A percentile compares a stretch with the other conserved stretches of the same genome.
Conservation (phyloP, 30 jellyfish, hydroid and myxozoan genomes). For the Pelagia noctiluca region DNA sequence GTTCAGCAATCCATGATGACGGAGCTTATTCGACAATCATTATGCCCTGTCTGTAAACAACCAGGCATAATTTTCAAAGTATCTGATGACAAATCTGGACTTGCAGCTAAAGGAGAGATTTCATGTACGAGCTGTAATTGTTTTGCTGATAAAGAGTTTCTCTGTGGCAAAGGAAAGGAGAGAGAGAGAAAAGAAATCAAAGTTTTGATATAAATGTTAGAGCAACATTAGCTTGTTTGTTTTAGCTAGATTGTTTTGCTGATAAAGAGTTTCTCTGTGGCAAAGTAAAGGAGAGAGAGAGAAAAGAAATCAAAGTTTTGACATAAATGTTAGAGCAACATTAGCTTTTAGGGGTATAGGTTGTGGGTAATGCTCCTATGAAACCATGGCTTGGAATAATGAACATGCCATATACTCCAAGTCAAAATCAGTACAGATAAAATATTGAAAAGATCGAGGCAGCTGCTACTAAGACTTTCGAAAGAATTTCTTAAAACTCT, state of each 20-base stretch:
- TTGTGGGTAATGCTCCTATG: conserved; percentile 49
- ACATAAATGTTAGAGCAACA: conserved; percentile 29
- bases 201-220: too few species aligned
- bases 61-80: background rate
- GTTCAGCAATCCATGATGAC: conserved; percentile 2
- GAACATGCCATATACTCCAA: conserved; percentile 38
- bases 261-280: too few species aligned
- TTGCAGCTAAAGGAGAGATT: background rate
- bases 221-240: too few species aligned
- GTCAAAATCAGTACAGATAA: conserved; percentile 4
- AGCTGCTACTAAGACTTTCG: conserved; percentile 10
- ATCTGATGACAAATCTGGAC: background rate
- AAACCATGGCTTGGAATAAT: conserved; percentile 47
- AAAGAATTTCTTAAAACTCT: background rate
- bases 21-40: background rate
- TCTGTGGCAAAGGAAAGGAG: conserved; percentile 16
- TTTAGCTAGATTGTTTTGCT: too few species aligned
- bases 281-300: too few species aligned
- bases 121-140: conserved; percentile 2
- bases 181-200: too few species aligned
- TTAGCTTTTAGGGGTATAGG: conserved; percentile 42
- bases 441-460: conserved; percentile 3
- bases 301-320: conserved; percentile 4
- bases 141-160: conserved; percentile 1
- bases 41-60: conserved; percentile 22